Base-by-base conservation (phyloP, 2,113 vertebrate species). In the Boleophthalmus pectinirostris region DNA sequence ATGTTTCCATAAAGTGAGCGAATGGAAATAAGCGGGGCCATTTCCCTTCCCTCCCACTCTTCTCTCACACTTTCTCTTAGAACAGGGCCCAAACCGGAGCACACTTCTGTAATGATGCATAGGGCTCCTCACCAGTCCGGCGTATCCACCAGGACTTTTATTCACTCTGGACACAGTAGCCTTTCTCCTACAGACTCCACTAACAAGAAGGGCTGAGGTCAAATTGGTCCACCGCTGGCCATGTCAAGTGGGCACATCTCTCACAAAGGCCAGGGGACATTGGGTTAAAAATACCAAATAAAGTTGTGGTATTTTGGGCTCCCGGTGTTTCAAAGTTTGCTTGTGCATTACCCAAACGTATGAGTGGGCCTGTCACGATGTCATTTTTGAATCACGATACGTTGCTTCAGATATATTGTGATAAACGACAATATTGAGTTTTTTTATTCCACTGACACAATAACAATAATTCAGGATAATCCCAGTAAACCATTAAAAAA, bases 1-100 rank as follows among this genome's bases (percentile, higher is more conserved):
- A 87, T 90, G 83, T 90, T 92, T 90, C 89, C 89, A 93, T 84
- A 85, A 92, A 88, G 67, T 90, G 87, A 91, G 89, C 80, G 88
- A 92, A 92, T 93, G 92, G 91, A 93, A 93, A 91, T 89, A 89
- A 80, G 87, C 87, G 66, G 1, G 88, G 80, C 86, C 79, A 77
- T 87, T 89, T 90, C 87, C 85, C 77, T 73, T 66, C 29, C 74
- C 79, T 88, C 79, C 76, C 72, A 77, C 25, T 83, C 67, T 70
- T 64, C 70, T 65, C 77, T 72, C 68, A 77, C 76, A 70, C 63
- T 46, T 47, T 74, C 74, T 88, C 72, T 33, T 66, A 66, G 79
- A 71, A 69, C 65, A 35, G 45, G 71, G 82, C 83, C 83, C 54
- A 46, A 75, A 75, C 82, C 81, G 65, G 73, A 81, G 79, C 77